Evolutionary conservation across 2,888 invertebrate genomes (phyloP), one percentile per base, ranked within the genome.

Genomic region (Lordiphosa fenestrarum): DNA sequence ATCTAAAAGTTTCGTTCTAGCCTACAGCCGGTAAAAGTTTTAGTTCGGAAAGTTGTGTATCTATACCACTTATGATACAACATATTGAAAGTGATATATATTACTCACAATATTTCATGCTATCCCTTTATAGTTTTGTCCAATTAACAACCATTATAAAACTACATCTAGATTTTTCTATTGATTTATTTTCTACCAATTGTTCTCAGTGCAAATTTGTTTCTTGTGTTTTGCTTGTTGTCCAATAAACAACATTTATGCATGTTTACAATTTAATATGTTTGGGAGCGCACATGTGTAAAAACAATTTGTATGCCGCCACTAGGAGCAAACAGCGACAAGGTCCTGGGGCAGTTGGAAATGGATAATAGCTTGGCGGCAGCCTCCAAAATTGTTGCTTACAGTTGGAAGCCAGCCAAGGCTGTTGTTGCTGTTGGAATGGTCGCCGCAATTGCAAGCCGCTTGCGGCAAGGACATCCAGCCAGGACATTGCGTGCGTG

Each of bases 251-350:
- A 74, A 69, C 76, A 69, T 73, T 76, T 70, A 73, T 76, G 70
- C 73, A 73, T 75, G 74, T 76, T 75, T 76, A 76, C 77, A 75
- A 76, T 76, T 75, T 75, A 73, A 75, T 75, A 73, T 76, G 76
- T 73, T 76, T 39, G 50, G 46, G 72, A 66, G 76, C 74, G 76
- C 73, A 74, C 76, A 73, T 76, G 74, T 75, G 74, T 70, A 70
- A 74, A 73, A 75, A 76, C 74, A 76, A 76, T 75, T 75, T 74
- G 73, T 71, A 63, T 23, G 6, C 41, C 40, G 15, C 46, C 42
- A 55, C 66, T 70, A 55, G n/a, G 36, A 44, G 63, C 51, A 70
- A 64, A 66, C 59, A 64, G 30, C 37, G 7, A 30, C n/a, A 21
- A 21, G 19, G 39, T 36, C 39, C 40, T n/a, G 33, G 6, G 13